Conservation (phyloP, 2,888 invertebrate genomes). For the Rhingia rostrata region DNA sequence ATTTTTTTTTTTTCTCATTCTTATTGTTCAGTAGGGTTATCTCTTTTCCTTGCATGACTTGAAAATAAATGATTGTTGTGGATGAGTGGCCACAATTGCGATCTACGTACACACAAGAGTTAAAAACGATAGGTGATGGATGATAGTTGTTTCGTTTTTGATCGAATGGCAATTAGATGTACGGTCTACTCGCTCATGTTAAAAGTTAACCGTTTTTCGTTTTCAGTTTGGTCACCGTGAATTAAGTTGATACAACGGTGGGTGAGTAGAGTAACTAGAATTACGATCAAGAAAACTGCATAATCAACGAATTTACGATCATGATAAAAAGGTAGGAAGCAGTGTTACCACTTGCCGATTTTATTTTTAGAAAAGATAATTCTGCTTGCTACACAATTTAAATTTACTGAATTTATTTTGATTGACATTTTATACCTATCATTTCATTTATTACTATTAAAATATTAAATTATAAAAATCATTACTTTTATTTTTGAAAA, state of each 20-base stretch:
- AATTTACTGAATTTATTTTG: too few relatives aligned
- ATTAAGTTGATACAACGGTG: background rate
- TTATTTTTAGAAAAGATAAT: too few relatives aligned
- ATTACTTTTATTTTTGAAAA: too few relatives aligned
- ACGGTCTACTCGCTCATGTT: slow-evolving; percentile 16
- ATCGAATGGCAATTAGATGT: background rate
- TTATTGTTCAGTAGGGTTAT: slow-evolving; percentile 33
- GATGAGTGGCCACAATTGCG: slow-evolving; percentile 44
- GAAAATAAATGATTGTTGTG: slow-evolving; percentile 30
- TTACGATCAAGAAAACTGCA: background rate
- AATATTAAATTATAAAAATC: too few relatives aligned
- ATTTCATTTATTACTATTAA: too few relatives aligned
- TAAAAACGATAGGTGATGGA: background rate
- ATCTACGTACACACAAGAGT: slow-evolving; percentile 19
- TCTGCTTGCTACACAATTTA: too few relatives aligned
- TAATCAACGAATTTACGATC: background rate
- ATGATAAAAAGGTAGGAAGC: background rate
- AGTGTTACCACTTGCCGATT: too few relatives aligned
- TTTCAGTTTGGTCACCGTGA: background rate
- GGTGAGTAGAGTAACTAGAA: background rate
- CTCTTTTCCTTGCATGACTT: slow-evolving; percentile 62
- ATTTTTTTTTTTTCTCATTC: slow-evolving; percentile 7
- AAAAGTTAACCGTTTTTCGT: slow-evolving; percentile 27
- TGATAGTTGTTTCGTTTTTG: slow-evolving; percentile 15
- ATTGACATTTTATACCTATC: too few relatives aligned